Evolutionary conservation across 2,888 invertebrate genomes (phyloP).

Genomic region (Chaitophorus viminalis): DNA sequence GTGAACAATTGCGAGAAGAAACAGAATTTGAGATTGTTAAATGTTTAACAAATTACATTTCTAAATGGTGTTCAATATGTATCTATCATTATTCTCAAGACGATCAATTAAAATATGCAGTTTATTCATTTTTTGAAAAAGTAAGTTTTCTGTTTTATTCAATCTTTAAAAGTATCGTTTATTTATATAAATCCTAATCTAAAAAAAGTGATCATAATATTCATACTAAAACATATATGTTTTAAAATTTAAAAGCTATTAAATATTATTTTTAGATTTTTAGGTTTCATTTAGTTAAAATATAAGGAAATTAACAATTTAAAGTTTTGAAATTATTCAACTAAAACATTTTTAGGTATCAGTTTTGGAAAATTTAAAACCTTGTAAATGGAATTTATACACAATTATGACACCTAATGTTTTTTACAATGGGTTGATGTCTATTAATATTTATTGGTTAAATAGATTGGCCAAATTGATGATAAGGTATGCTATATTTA

Average conservation of each 20-base stretch:
- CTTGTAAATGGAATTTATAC: constrained; percentile 38
- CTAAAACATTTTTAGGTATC: constrained; percentile 42
- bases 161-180: too few species aligned
- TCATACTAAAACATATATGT: too few species aligned
- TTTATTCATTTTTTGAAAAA: constrained; percentile 57
- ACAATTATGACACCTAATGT: constrained; percentile 54
- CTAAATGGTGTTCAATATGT: constrained; percentile 52
- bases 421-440: constrained; percentile 54
- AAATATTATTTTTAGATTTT: too few species aligned
- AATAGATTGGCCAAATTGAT: constrained; percentile 50
- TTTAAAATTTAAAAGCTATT: too few species aligned
- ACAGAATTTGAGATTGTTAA: constrained; percentile 47
- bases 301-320: neutral
- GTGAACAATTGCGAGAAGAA: constrained; percentile 39
- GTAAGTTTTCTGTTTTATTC: too few species aligned
- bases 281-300: too few species aligned
- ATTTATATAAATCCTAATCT: too few species aligned
- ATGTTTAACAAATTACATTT: constrained; percentile 48
- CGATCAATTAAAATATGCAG: constrained; percentile 39
- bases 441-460: constrained; percentile 51
- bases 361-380: constrained; percentile 46
- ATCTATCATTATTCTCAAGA: constrained; percentile 54
- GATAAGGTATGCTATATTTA: constrained; percentile 11
- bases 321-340: neutral
- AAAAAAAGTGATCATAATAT: too few species aligned